phyloP scores from a whole-genome alignment of 2,888 invertebrate species.

The Magallana nippona region DNA sequence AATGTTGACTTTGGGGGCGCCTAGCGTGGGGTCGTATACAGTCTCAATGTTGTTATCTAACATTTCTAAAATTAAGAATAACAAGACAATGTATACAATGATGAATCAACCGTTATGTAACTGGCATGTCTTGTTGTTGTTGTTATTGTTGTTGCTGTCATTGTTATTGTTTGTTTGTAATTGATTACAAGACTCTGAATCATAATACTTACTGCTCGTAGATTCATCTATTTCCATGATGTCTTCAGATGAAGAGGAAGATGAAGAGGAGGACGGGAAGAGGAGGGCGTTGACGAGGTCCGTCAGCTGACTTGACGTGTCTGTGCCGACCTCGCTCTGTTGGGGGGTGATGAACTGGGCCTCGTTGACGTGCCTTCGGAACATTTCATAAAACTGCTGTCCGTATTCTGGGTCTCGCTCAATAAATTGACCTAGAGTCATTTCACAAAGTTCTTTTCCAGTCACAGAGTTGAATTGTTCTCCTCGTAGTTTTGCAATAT shows the following conservation, averaged over 20 bases:
- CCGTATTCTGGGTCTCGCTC: constrained; percentile 65
- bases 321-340: constrained; percentile 4
- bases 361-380: constrained; percentile 59
- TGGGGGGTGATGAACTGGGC: constrained; percentile 44
- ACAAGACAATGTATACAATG: background rate
- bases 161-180: background rate
- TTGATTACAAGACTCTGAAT: background rate
- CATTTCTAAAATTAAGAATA: constrained; percentile 47
- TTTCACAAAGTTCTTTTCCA: constrained; percentile 65
- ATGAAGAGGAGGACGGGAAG: no score
- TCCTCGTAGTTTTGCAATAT: constrained; percentile 64
- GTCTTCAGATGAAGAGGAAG: background rate
- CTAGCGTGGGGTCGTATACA: constrained; percentile 42
- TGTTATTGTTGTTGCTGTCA: background rate
- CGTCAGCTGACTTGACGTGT: background rate
- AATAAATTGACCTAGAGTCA: constrained; percentile 63
- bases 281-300: constrained; percentile 29
- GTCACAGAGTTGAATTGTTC: constrained; percentile 68
- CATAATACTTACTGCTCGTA: constrained; percentile 31
- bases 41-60: constrained; percentile 48
- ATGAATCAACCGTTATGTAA: background rate
- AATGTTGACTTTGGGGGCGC: constrained; percentile 45
- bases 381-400: constrained; percentile 59
- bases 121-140: background rate
- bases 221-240: constrained; percentile 8